Base-by-base conservation (phyloP, 2,797 vertebrate genomes). In the Agapornis canus region DNA sequence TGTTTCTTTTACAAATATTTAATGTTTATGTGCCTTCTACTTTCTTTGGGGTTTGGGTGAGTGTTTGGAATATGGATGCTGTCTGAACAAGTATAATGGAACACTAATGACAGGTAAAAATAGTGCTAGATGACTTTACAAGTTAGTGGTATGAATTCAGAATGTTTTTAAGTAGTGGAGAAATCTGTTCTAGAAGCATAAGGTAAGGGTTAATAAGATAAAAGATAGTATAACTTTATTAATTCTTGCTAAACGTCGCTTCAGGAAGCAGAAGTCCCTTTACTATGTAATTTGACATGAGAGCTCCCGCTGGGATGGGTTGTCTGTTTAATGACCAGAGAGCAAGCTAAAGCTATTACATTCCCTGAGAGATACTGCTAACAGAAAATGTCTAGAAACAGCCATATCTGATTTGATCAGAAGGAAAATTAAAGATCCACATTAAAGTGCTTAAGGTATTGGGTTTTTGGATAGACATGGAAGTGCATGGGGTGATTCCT, bases 21-120 rank as follows among this genome's bases (percentile, higher is more conserved):
- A 97, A 97, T 94, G 92, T 97, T 96, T 95, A 96, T 95, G 97
- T 98, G 97, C 97, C 97, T 98, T 89, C 98, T 97, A 85, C 94
- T 97, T 96, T 91, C 61, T 92, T 87, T 51, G 86, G 90, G 77
- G 51, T 97, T 96, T 90, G 86, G 94, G 72, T 91, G 70, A 31
- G 59, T 83, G 86, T 96, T 96, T 96, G 78, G 88, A 84, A 82
- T 80, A 76, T 18, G 78, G 90, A 70, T 84, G 39, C 96, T 96
- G 86, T 89, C 87, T 95, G 95, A 96, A 96, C 92, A 94, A 91
- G 70, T 94, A 94, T 82, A 95, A 92, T 90, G 82, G 89, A 96
- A 97, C 89, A 94, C 89, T 89, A 92, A 95, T 63, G 86, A 81
- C 61, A 90, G 86, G 76, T 84, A 20, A 70, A 49, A 76, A 68